Percentiles rank a stretch among this genome's conserved stretches.
Conservation (phyloP, 2,797 vertebrate genomes). For the Zalophus californianus region DNA sequence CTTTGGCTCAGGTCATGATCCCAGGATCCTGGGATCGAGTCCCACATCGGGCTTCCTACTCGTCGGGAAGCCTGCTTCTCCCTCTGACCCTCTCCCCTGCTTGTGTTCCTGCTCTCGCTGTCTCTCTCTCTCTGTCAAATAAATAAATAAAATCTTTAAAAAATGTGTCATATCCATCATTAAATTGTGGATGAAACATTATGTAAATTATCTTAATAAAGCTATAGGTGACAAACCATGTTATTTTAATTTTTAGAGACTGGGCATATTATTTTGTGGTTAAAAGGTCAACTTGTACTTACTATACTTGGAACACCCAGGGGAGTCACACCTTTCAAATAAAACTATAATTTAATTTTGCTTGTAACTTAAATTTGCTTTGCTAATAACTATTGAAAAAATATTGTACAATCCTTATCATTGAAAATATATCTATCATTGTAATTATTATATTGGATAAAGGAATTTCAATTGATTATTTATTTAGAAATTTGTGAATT, state of each 20-base stretch:
- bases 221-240: slow-evolving; percentile 46
- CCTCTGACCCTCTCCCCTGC: no score
- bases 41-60: no score
- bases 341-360: slow-evolving; percentile 61
- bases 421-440: slow-evolving; percentile 50
- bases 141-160: no score
- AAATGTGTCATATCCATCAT: neutral
- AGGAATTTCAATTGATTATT: neutral
- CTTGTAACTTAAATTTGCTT: slow-evolving; percentile 39
- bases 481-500: slow-evolving; percentile 61
- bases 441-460: slow-evolving; percentile 54
- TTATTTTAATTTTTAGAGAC: slow-evolving; percentile 73
- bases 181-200: slow-evolving; percentile 3
- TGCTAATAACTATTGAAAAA: slow-evolving; percentile 29
- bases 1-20: no score
- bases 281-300: slow-evolving; percentile 49
- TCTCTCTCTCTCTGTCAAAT: no score
- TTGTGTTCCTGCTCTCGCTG: no score
- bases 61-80: no score
- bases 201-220: slow-evolving; percentile 67
- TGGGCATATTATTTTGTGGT: neutral
- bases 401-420: neutral
- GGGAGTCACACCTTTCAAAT: slow-evolving; percentile 69
- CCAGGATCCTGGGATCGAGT: no score
- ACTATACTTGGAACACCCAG: slow-evolving; percentile 60